phyloP scores from a whole-genome alignment of 2,113 vertebrate genomes.

The Carettochelys insculpta region DNA sequence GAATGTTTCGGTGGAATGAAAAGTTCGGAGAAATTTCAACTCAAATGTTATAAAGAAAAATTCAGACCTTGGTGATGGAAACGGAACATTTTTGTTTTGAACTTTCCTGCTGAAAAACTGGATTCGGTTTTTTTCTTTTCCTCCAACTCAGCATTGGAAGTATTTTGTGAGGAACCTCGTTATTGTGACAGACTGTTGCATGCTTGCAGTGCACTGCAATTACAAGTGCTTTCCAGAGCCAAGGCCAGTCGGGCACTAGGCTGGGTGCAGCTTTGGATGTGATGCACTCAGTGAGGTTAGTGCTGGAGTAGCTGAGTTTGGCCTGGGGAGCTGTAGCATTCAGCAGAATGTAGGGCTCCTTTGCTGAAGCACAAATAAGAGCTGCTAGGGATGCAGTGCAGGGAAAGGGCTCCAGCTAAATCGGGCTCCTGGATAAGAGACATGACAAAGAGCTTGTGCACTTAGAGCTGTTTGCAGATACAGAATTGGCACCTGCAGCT shows the following conservation, averaged over 20 bases:
- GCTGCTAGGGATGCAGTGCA: no score
- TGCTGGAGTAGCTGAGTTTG: no score
- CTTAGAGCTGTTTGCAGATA: no score
- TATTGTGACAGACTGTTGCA: not conserved
- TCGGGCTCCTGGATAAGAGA: not conserved
- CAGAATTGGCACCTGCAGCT: no score
- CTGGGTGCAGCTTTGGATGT: not conserved
- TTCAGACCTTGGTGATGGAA: not conserved
- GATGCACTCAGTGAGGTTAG: not conserved
- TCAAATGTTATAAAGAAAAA: not conserved
- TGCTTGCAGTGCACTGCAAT: not conserved
- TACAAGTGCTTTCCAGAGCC: not conserved
- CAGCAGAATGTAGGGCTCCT: not conserved
- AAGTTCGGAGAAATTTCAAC: not conserved
- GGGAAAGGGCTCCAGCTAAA: not conserved
- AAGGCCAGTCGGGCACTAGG: not conserved
- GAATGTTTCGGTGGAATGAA: not conserved
- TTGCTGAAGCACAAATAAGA: not conserved
- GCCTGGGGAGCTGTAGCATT: not conserved
- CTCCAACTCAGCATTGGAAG: no score
- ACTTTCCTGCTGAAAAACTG: not conserved
- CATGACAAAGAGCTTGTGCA: not conserved
- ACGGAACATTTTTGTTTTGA: not conserved
- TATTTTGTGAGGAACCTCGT: not conserved
- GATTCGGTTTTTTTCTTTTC: no score